Evolutionary conservation across 2,113 vertebrate genomes (phyloP).

Genomic region (Stomatorhinus ivindoensis): DNA sequence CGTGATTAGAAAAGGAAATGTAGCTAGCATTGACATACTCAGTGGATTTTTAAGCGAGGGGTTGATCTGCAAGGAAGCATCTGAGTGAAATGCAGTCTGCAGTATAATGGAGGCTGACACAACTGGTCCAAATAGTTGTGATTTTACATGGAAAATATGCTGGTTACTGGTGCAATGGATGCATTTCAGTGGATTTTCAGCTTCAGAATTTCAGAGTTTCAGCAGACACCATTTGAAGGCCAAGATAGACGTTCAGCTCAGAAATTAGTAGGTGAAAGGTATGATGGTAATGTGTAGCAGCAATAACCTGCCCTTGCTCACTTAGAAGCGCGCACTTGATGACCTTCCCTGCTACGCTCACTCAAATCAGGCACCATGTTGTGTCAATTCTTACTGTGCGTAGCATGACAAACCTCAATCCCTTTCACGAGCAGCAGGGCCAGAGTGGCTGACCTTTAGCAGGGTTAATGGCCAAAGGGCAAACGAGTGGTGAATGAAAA

Average conservation of each 20-base stretch:
- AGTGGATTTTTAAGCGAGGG: background rate
- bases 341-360: background rate
- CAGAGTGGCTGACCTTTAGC: background rate
- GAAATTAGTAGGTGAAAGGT: background rate
- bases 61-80: background rate
- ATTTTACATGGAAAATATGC: background rate
- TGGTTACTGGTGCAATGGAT: background rate
- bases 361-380: background rate
- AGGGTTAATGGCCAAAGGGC: background rate
- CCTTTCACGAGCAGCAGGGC: background rate
- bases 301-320: background rate
- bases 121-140: background rate
- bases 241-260: background rate
- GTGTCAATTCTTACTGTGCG: background rate
- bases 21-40: background rate
- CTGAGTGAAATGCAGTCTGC: background rate
- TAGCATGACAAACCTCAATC: slow-evolving; percentile 1
- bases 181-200: background rate
- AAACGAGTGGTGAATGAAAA: background rate
- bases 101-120: background rate
- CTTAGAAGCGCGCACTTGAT: background rate
- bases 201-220: background rate
- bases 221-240: background rate
- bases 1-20: background rate
- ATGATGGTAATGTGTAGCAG: background rate